These are phyloP conservation scores for Heliconius melpomene DNA, from an alignment of 1,140 invertebrate species.

Conservation along the genomic window DNA sequence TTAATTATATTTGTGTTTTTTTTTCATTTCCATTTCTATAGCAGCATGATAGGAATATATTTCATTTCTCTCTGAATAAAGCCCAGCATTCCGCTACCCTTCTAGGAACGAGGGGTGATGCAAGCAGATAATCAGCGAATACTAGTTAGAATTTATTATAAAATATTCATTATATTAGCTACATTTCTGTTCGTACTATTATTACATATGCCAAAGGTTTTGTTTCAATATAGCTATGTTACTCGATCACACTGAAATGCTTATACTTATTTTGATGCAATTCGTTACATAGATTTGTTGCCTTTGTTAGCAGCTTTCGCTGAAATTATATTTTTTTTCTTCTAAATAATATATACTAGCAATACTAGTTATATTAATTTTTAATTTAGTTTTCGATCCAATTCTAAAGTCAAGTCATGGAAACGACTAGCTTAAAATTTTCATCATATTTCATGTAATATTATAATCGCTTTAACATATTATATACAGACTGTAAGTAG, in stretches of 20 bases:
- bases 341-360: no score
- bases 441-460: not conserved
- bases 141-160: slow-evolving; percentile 3
- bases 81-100: not conserved
- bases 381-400: no score
- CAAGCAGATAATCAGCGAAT: not conserved
- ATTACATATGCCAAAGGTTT: not conserved
- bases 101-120: slow-evolving; percentile 5
- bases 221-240: not conserved
- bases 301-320: no score
- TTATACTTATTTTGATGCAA: not conserved
- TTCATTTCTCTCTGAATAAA: slow-evolving; percentile 5
- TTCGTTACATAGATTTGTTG: not conserved
- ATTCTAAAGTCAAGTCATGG: no score
- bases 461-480: not conserved
- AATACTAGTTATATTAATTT: no score
- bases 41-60: not conserved
- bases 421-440: not conserved
- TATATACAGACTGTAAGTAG: not conserved
- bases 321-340: not conserved
- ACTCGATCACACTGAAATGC: not conserved
- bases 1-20: not conserved
- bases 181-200: not conserved
- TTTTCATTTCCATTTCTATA: not conserved
- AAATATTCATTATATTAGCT: slow-evolving; percentile 9